Base-by-base conservation (phyloP, 2,888 invertebrate species). In the Lasius platythorax region DNA sequence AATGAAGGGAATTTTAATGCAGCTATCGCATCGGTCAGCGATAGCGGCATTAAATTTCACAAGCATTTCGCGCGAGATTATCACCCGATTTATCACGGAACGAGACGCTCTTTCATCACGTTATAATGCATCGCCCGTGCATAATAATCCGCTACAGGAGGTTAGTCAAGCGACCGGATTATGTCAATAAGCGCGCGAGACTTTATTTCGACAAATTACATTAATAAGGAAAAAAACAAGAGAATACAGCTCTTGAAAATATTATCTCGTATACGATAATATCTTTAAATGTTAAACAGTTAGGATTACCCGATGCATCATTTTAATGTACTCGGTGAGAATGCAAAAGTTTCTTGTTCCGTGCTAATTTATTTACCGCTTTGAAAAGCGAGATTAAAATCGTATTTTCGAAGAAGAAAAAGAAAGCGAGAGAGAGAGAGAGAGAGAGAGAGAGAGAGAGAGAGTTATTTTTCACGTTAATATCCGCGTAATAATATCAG, bases 31-130 rank as follows among this genome's bases (percentile, higher is more conserved):
- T 46, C 56, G 33, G 28, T 28, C 58, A 2, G 15, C 66, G 79
- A 82, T 74, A 40, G 70, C 23, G n/a, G 66, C 74, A 83, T 87
- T 79, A 70, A 81, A 87, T 87, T 85, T 79, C 79, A 73, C 79
- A 66, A 40, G 50, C 61, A 78, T 78, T 67, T 83, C 73, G 40
- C 23, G 50, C 50, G 28, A 70, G 68, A 85, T 85, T 79, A 85
- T 73, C 66, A 56, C 46, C 46, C 72, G 78, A 72, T 85, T 83
- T 83, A 83, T 70, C 50, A 61, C 37, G 23, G 53, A 28, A 9
- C 63, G 74, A 63, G 61, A 75, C 66, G 53, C 46, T 18, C 40
- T 75, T 64, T 82, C 82, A 82, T 64, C 82, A 28, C 11, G 79
- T 58, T 43, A n/a, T 68, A 68, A 61, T 72, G 43, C 58, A 72